Evolutionary conservation across 2,797 vertebrate species (phyloP).

Genomic region (Parauchenoglanis punctatus): DNA sequence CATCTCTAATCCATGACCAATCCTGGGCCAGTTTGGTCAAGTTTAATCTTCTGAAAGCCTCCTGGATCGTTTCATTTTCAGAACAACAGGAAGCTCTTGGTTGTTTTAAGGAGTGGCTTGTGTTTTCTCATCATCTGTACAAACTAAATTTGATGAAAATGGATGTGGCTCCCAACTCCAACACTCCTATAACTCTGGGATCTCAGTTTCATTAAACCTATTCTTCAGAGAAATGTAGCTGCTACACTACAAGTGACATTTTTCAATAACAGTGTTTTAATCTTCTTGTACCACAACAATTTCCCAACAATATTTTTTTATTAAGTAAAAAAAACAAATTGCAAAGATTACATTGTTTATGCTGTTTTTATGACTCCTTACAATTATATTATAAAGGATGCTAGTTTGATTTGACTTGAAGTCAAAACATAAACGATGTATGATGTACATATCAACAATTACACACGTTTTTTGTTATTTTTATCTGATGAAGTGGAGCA

Average conservation of each 20-base stretch:
- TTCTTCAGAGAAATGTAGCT: neutral
- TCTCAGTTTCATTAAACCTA: neutral
- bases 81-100: neutral
- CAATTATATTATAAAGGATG: neutral
- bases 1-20: neutral
- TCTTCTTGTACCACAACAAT: neutral
- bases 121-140: too few species aligned
- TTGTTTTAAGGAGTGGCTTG: too few species aligned
- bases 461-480: too few species aligned
- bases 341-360: neutral
- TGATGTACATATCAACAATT: neutral
- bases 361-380: neutral
- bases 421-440: neutral
- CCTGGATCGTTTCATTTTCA: neutral
- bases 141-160: too few species aligned
- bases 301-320: neutral
- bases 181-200: too few species aligned
- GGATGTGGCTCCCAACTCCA: too few species aligned
- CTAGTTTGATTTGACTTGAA: neutral
- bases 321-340: neutral
- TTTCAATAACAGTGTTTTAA: neutral
- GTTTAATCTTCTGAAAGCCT: neutral
- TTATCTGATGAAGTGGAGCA: neutral
- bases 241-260: neutral
- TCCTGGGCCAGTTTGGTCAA: neutral